Conservation (phyloP, 2,888 invertebrate species). For the Tetanocera ferruginea region DNA sequence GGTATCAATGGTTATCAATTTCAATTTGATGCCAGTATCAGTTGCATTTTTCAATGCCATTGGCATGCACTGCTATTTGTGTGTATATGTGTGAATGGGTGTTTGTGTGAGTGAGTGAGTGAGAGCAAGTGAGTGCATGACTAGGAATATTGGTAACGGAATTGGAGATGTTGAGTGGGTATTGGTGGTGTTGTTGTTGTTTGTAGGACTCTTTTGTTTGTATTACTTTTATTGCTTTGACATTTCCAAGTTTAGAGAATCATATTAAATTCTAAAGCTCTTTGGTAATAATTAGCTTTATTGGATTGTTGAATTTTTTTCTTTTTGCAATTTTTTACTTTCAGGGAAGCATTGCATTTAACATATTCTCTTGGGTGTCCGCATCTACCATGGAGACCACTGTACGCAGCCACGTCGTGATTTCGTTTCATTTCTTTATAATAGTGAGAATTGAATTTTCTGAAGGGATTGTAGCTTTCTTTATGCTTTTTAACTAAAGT, state of each 20-base stretch:
- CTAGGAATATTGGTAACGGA: not conserved
- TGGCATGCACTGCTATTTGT: not conserved
- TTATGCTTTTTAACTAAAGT: not conserved
- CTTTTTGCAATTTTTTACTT: slow-evolving; percentile 40
- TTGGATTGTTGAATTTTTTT: slow-evolving; percentile 51
- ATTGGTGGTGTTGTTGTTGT: not conserved
- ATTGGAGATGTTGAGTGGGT: not conserved
- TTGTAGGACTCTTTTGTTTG: not conserved
- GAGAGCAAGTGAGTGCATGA: not conserved
- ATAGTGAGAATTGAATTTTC: slow-evolving; percentile 34
- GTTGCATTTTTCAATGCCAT: slow-evolving; percentile 22
- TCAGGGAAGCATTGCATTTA: slow-evolving; percentile 46
- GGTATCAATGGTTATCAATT: not conserved
- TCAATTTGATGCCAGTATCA: not conserved
- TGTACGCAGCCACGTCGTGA: slow-evolving; percentile 69
- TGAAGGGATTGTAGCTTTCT: slow-evolving; percentile 34
- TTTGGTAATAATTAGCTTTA: slow-evolving; percentile 54
- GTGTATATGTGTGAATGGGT: not conserved
- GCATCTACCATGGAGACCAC: slow-evolving; percentile 70
- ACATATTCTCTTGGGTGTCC: slow-evolving; percentile 60
- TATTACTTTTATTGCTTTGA: slow-evolving; percentile 29
- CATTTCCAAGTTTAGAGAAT: slow-evolving; percentile 49
- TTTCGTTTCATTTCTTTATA: slow-evolving; percentile 36
- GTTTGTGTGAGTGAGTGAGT: not conserved
- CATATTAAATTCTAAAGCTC: slow-evolving; percentile 53